Conservation (phyloP, 2,888 invertebrate species). For the Parapristionchus giblindavisi region DNA sequence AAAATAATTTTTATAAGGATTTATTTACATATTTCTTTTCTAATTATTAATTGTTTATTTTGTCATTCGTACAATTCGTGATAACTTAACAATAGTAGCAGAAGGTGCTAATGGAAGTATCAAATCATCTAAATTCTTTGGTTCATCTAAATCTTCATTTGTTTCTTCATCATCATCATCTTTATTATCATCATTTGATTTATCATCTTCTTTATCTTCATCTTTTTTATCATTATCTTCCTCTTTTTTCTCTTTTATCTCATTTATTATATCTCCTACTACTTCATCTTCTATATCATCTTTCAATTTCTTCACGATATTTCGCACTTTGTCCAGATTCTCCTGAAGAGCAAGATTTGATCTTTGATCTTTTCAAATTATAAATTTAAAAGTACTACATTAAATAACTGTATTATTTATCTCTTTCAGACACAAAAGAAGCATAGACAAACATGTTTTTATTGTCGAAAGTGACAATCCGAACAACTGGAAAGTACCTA, state of each 20-base stretch:
- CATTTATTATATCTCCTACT: slow-evolving; percentile 18
- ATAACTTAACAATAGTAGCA: slow-evolving; percentile 17
- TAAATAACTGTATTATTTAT: no score
- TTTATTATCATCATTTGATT: no score
- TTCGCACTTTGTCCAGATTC: slow-evolving; percentile 6
- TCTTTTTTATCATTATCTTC: slow-evolving; percentile 12
- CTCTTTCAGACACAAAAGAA: no score
- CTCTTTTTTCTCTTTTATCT: slow-evolving; percentile 22
- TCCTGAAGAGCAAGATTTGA: not conserved
- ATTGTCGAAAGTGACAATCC: no score
- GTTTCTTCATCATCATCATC: slow-evolving; percentile 5
- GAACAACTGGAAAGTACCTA: no score
- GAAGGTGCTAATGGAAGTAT: slow-evolving; percentile 25
- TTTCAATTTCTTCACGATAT: slow-evolving; percentile 25
- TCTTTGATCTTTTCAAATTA: no score
- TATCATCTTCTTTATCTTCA: not conserved
- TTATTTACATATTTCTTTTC: not conserved
- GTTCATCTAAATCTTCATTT: slow-evolving; percentile 17
- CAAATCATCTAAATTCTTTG: slow-evolving; percentile 22
- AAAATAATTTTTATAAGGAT: no score
- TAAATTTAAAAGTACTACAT: no score
- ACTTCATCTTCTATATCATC: slow-evolving; percentile 30
- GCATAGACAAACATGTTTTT: no score
- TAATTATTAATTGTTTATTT: not conserved
- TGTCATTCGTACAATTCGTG: slow-evolving; percentile 17